Conservation (phyloP, 2,888 invertebrate species). For the Noctua janthina region DNA sequence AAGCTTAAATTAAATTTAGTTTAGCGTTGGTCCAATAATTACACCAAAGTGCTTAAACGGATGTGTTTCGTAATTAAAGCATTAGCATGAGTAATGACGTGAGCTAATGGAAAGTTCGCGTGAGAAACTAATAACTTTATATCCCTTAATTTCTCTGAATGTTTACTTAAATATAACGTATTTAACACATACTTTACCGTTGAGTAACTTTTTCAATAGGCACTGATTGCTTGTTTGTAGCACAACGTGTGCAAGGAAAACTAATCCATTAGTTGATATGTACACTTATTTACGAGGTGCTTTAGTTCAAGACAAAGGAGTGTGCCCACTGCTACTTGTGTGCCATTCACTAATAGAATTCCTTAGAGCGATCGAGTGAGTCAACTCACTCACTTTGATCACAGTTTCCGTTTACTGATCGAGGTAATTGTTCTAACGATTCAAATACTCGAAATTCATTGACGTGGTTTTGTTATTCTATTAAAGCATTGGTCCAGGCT, state of each 20-base stretch:
- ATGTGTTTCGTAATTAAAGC: slow-evolving; percentile 6
- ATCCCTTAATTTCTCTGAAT: neutral
- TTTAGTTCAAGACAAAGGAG: slow-evolving; percentile 23
- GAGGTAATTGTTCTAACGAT: slow-evolving; percentile 50
- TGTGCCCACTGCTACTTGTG: slow-evolving; percentile 3
- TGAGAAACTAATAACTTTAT: slow-evolving; percentile 16
- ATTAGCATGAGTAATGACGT: neutral
- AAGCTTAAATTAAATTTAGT: slow-evolving; percentile 5
- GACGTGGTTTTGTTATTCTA: slow-evolving; percentile 10
- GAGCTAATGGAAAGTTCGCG: slow-evolving; percentile 15
- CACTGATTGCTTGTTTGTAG: slow-evolving; percentile 3
- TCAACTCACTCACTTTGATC: slow-evolving; percentile 53
- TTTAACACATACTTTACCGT: neutral
- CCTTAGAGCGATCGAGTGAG: slow-evolving; percentile 30
- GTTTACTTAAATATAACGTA: neutral
- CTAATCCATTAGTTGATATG: slow-evolving; percentile 41
- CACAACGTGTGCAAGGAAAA: neutral
- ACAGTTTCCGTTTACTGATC: slow-evolving; percentile 33
- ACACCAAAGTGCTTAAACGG: slow-evolving; percentile 15
- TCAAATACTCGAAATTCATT: slow-evolving; percentile 33
- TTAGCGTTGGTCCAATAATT: neutral
- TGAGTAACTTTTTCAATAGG: neutral
- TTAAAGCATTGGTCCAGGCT: neutral
- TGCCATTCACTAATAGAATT: slow-evolving; percentile 28
- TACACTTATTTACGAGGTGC: slow-evolving; percentile 11